Conservation (phyloP, 2,113 vertebrate genomes). For the Onychostruthus taczanowskii region DNA sequence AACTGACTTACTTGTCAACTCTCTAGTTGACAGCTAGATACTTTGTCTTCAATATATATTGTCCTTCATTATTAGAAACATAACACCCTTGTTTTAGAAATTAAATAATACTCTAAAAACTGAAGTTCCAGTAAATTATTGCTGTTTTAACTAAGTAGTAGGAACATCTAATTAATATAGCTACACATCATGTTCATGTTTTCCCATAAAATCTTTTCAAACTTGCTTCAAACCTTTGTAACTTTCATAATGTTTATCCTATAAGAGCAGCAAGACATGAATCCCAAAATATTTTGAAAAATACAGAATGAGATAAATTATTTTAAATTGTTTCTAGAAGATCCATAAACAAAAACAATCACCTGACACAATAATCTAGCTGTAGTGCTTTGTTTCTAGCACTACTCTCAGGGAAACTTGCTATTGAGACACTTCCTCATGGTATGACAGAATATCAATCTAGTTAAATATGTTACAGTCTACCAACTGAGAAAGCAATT, state of each 20-base stretch:
- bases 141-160: not conserved
- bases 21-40: not conserved
- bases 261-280: not conserved
- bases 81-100: not conserved
- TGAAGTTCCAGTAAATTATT: not conserved
- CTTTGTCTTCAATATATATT: not conserved
- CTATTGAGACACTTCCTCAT: not conserved
- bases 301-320: not conserved
- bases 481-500: not conserved
- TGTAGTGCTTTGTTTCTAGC: not conserved
- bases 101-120: not conserved
- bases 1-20: not conserved
- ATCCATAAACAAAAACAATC: not conserved
- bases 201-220: not conserved
- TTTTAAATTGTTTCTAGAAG: not conserved
- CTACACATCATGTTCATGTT: fast-evolving
- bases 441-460: fast-evolving
- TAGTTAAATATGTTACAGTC: not conserved
- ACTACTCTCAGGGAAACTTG: not conserved
- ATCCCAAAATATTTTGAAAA: not conserved
- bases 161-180: not conserved
- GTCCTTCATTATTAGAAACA: not conserved
- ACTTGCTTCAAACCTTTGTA: fast-evolving
- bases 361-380: not conserved
- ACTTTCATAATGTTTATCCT: not conserved